Percentiles rank a stretch among this genome's conserved stretches.
phyloP scores from a whole-genome alignment of 2,888 invertebrate genomes.

The Sarcophaga subvicina region DNA sequence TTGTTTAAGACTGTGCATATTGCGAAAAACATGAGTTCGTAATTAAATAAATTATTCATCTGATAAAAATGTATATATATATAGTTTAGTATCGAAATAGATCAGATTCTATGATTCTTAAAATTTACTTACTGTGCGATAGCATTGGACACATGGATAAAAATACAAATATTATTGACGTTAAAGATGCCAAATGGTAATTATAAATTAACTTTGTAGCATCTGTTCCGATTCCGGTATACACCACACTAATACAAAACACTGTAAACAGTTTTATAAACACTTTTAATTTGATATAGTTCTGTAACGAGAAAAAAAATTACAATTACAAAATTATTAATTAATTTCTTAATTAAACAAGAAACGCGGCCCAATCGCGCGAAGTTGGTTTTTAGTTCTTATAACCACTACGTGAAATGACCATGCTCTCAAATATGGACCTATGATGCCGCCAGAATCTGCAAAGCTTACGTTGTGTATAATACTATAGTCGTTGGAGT shows the following conservation, averaged over 20 bases:
- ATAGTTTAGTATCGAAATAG: too few species aligned
- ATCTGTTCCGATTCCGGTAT: slow-evolving; percentile 88
- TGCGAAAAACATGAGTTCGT: too few species aligned
- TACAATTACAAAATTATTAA: not conserved
- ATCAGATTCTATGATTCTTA: not conserved
- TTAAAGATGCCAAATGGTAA: slow-evolving; percentile 92
- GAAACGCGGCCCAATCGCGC: too few species aligned
- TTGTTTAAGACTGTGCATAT: too few species aligned
- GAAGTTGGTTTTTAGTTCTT: too few species aligned
- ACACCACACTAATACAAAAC: slow-evolving; percentile 87
- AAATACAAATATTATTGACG: slow-evolving; percentile 90
- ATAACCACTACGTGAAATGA: too few species aligned
- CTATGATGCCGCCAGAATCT: too few species aligned
- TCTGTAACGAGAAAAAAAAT: slow-evolving; percentile 82
- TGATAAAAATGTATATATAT: too few species aligned
- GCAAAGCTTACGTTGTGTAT: too few species aligned
- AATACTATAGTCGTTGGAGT: too few species aligned
- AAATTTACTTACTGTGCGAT: slow-evolving; percentile 87
- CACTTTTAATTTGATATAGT: slow-evolving; percentile 87
- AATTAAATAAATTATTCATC: too few species aligned
- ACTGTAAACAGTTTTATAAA: slow-evolving; percentile 87
- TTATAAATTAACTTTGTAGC: slow-evolving; percentile 91
- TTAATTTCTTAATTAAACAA: not conserved
- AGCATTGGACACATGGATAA: slow-evolving; percentile 92
- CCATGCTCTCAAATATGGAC: too few species aligned